Conservation (phyloP, 2,888 invertebrate genomes). For the Acrobasis repandana region DNA sequence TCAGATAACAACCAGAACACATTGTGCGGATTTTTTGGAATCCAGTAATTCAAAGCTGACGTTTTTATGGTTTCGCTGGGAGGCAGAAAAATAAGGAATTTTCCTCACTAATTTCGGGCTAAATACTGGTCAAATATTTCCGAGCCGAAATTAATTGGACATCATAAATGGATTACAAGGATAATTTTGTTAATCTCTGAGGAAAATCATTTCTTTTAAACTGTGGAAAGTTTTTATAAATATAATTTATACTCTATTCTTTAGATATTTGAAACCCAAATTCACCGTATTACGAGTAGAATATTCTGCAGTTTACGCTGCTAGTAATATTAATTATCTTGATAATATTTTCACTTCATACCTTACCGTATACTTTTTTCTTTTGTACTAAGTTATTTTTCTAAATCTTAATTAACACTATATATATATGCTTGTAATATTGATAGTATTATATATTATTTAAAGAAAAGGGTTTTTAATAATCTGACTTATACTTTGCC, state of each 20-base stretch:
- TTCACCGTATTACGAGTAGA: no score
- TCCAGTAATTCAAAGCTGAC: background rate
- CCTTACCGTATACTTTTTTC: no score
- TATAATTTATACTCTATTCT: background rate
- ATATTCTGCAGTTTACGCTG: no score
- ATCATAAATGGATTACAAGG: conserved; percentile 11
- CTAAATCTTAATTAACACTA: no score
- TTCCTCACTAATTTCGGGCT: conserved; percentile 7
- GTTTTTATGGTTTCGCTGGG: background rate
- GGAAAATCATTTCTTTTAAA: background rate
- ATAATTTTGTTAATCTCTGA: background rate
- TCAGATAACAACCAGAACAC: background rate
- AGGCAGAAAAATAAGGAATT: conserved; percentile 1
- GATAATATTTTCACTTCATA: no score
- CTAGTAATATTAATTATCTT: no score
- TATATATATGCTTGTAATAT: no score
- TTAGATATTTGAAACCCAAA: background rate
- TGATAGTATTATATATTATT: no score
- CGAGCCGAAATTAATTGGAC: conserved; percentile 13
- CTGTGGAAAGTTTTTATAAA: background rate
- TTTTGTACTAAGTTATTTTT: no score
- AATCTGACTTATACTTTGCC: no score
- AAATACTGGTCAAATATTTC: conserved; percentile 14
- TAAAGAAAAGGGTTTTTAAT: no score
- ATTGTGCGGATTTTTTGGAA: background rate